Conservation (phyloP, 2,113 vertebrate species). For the Pyrgilauda ruficollis region DNA sequence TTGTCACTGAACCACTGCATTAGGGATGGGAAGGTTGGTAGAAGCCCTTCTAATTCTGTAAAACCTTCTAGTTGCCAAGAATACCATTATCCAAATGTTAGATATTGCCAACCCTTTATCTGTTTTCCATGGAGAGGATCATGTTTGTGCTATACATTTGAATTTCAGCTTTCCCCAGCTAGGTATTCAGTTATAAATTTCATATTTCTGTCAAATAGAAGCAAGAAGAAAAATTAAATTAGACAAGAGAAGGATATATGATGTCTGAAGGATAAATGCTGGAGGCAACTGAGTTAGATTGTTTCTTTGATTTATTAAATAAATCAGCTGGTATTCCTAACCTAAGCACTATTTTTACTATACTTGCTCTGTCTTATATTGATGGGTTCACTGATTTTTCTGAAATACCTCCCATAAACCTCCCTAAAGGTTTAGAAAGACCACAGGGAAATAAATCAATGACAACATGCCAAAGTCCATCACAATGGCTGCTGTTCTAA, state of each 20-base stretch:
- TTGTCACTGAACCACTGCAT: not conserved
- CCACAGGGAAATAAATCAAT: conserved; percentile 23
- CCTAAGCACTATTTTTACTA: conserved; percentile 19
- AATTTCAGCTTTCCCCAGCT: not conserved
- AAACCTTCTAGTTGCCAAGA: not conserved
- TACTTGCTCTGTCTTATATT: not conserved
- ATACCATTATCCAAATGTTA: not conserved
- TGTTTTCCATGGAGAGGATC: conserved; percentile 36
- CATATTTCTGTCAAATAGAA: conserved; percentile 9
- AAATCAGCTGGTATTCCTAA: conserved; percentile 29
- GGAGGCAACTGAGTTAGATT: conserved; percentile 5
- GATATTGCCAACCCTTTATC: not conserved
- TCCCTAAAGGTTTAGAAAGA: conserved; percentile 14
- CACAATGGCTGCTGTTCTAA: not conserved
- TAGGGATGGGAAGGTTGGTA: not conserved
- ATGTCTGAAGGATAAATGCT: conserved; percentile 16
- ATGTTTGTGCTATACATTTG: not conserved
- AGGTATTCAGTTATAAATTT: conserved; percentile 18
- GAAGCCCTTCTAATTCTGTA: not conserved
- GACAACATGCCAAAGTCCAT: conserved; percentile 31
- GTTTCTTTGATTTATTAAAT: conserved; percentile 56
- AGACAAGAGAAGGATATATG: conserved; percentile 10
- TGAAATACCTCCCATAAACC: conserved; percentile 16
- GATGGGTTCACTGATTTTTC: conserved; percentile 5
- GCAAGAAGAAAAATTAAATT: conserved; percentile 36